Percentiles rank a stretch among this genome's conserved stretches.
Evolutionary conservation across 2,888 invertebrate species (phyloP).

Genomic region (Erpobdella octoculata): DNA sequence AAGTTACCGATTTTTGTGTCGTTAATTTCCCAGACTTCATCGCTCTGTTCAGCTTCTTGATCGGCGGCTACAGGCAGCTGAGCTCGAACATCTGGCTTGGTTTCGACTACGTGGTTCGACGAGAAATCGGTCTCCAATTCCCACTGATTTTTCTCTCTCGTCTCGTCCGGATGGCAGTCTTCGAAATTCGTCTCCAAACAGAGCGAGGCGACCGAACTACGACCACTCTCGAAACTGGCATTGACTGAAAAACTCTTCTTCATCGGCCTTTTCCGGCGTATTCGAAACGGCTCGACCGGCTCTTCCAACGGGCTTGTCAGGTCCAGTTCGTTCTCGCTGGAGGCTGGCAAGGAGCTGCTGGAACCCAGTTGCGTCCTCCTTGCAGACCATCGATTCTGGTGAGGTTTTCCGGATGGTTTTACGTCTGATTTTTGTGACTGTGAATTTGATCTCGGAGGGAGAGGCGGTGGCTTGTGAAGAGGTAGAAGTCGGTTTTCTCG

Average conservation of each 20-base stretch:
- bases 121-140: neutral
- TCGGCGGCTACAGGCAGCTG: neutral
- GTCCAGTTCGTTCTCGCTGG: neutral
- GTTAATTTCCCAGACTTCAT: neutral
- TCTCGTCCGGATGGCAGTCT: neutral
- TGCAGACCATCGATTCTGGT: neutral
- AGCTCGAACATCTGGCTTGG: neutral
- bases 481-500: neutral
- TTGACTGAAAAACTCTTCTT: neutral
- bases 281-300: neutral
- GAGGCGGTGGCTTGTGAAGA: neutral
- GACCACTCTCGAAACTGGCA: constrained; percentile 6
- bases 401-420: neutral
- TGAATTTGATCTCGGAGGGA: neutral
- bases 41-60: neutral
- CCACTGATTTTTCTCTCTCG: neutral
- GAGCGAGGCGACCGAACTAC: neutral
- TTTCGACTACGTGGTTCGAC: neutral
- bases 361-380: neutral
- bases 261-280: neutral
- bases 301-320: neutral
- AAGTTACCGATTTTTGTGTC: neutral
- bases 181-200: constrained; percentile 8
- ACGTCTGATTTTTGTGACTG: no score
- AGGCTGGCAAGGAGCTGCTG: neutral